These are phyloP conservation scores for Cephus pygmeus DNA, from an alignment of 2,888 invertebrate species.

Conservation along the genomic window DNA sequence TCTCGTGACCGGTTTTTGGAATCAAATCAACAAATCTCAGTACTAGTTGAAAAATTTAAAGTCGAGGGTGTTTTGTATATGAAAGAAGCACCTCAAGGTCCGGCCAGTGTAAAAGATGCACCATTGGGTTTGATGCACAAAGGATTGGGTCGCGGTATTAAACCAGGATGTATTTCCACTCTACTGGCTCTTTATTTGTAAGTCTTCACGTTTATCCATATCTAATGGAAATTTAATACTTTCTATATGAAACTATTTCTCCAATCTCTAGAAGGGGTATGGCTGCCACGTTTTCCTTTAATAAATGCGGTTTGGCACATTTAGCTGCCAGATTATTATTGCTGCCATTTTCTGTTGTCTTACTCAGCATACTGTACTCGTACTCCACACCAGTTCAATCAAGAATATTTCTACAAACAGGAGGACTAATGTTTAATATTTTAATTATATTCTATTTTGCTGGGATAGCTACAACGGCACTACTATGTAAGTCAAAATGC, in stretches of 20 bases:
- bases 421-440: slow-evolving; percentile 73
- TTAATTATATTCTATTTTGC: slow-evolving; percentile 82
- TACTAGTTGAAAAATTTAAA: slow-evolving; percentile 91
- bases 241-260: slow-evolving; percentile 12
- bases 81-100: slow-evolving; percentile 68
- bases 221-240: slow-evolving; percentile 6
- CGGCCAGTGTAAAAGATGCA: slow-evolving; percentile 58
- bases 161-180: slow-evolving; percentile 61
- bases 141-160: slow-evolving; percentile 58
- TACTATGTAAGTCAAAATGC: slow-evolving; percentile 52
- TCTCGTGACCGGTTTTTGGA: slow-evolving; percentile 93
- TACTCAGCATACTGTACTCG: slow-evolving; percentile 57
- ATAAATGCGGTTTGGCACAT: slow-evolving; percentile 79
- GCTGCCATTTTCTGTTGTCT: slow-evolving; percentile 72
- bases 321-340: slow-evolving; percentile 80
- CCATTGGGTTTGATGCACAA: slow-evolving; percentile 57
- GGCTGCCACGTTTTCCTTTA: slow-evolving; percentile 82
- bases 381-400: slow-evolving; percentile 58
- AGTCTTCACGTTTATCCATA: slow-evolving; percentile 25
- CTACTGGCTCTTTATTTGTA: slow-evolving; percentile 58
- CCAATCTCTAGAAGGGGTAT: slow-evolving; percentile 74
- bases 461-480: slow-evolving; percentile 60
- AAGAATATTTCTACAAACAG: slow-evolving; percentile 58
- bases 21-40: slow-evolving; percentile 93
- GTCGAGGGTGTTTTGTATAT: slow-evolving; percentile 83